Evolutionary conservation across 2,888 invertebrate genomes (phyloP), one percentile per base, ranked within the genome.

Genomic region (Eupithecia subfuscata): DNA sequence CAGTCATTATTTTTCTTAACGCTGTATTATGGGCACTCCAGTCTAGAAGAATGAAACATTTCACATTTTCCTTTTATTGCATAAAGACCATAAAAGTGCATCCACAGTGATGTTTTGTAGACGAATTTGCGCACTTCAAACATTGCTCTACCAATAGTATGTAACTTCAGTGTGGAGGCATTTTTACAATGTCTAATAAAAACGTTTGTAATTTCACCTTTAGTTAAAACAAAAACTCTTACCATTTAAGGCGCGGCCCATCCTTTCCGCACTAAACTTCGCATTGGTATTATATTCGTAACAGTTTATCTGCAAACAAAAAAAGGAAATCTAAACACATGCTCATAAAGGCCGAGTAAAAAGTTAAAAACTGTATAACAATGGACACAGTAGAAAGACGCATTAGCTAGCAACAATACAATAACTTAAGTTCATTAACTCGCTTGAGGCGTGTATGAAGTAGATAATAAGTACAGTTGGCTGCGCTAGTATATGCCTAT

Each of bases 271-370:
- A 65, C 82, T 82, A 40, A 84, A 70, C 69, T 83, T 80, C 12
- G 65, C n/a, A 67, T 67, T 67, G n/a, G 65, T 67, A 30, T 89
- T 85, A 80, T 90, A 91, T 79, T 92, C 92, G 75, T 87, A 88
- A 80, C 93, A 93, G 83, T 89, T 91, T 52, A 90, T 86, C 93
- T 93, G 89, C 78, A 91, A 91, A 80, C 78, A 83, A 79, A 82
- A 73, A 72, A 74, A 74, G 40, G 45, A 75, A 70, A 74, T 70
- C 40, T 73, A 68, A 68, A 16, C 72, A 68, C 52, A 43, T 45
- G 14, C 63, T 63, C 63, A 30, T 30, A 63, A 63, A 30, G n/a
- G n/a, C 12, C 67, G 52, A 16, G 37, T 40, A 73, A 71, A 74
- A 75, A 71, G 22, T 40, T 25, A 74, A 75, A 74, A 75, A 71